phyloP scores from a whole-genome alignment of 2,888 invertebrate genomes.

The Lypha dubia region DNA sequence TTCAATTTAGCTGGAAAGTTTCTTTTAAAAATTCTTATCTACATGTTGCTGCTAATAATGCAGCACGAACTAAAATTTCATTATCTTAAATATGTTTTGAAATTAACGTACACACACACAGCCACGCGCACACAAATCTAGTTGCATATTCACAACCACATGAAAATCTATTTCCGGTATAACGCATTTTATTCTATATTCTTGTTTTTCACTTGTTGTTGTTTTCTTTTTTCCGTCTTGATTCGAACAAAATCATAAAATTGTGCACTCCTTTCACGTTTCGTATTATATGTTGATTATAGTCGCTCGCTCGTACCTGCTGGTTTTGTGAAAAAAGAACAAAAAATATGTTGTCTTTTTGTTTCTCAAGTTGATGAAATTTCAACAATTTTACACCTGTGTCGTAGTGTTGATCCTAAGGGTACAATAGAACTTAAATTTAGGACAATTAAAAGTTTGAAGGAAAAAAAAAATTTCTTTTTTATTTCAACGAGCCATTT shows the following conservation, averaged over 20 bases:
- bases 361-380: slow-evolving; percentile 39
- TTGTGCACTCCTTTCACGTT: slow-evolving; percentile 65
- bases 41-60: slow-evolving; percentile 44
- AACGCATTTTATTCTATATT: slow-evolving; percentile 55
- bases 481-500: background rate
- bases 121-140: background rate
- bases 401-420: slow-evolving; percentile 10
- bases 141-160: slow-evolving; percentile 12
- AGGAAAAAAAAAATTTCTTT: background rate
- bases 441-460: slow-evolving; percentile 1
- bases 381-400: slow-evolving; percentile 59
- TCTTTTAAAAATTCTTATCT: background rate
- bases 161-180: slow-evolving; percentile 51
- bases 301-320: slow-evolving; percentile 17
- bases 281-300: slow-evolving; percentile 67
- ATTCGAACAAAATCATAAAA: slow-evolving; percentile 54
- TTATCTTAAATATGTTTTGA: slow-evolving; percentile 52
- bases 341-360: slow-evolving; percentile 39
- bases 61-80: slow-evolving; percentile 59
- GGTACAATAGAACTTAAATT: slow-evolving; percentile 30
- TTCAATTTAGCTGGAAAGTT: slow-evolving; percentile 27
- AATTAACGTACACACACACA: background rate
- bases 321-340: slow-evolving; percentile 25
- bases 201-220: slow-evolving; percentile 2
- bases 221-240: background rate